Percentiles rank a stretch among this genome's conserved stretches.
Conservation (phyloP, 2,888 invertebrate species). For the Aproaerema taeniolella region DNA sequence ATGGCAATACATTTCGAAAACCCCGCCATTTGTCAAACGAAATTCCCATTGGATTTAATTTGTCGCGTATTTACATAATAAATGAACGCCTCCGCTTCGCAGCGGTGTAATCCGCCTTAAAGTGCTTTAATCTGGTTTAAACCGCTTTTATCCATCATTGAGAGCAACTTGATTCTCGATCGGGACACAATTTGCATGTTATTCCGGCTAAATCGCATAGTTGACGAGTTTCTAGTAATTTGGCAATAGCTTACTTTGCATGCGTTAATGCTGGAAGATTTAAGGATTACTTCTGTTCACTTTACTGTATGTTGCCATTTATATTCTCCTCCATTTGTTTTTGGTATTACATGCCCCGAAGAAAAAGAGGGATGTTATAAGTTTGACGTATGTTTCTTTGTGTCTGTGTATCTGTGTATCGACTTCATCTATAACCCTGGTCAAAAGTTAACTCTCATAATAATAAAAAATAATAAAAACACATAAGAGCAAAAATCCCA, state of each 20-base stretch:
- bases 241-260: conserved; percentile 40
- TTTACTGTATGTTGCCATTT: too few relatives aligned
- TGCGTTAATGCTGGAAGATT: conserved; percentile 17
- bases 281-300: neutral
- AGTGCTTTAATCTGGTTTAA: conserved; percentile 36
- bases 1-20: conserved; percentile 41
- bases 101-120: conserved; percentile 33
- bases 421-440: too few relatives aligned
- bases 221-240: conserved; percentile 47
- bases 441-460: too few relatives aligned
- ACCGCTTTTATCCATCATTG: conserved; percentile 71
- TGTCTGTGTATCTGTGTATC: too few relatives aligned
- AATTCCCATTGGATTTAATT: conserved; percentile 74
- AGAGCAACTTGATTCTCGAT: conserved; percentile 73
- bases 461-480: too few relatives aligned
- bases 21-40: conserved; percentile 66
- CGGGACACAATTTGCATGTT: conserved; percentile 67
- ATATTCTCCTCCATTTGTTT: too few relatives aligned
- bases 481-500: too few relatives aligned
- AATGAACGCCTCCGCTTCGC: conserved; percentile 69
- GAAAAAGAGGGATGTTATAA: too few relatives aligned
- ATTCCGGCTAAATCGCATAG: conserved; percentile 63
- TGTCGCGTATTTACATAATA: conserved; percentile 76
- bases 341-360: too few relatives aligned
- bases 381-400: too few relatives aligned